Evolutionary conservation across 30 jellyfish, hydroid and myxozoan genomes (phyloP).

Genomic region (Hydractinia symbiolongicarpus): DNA sequence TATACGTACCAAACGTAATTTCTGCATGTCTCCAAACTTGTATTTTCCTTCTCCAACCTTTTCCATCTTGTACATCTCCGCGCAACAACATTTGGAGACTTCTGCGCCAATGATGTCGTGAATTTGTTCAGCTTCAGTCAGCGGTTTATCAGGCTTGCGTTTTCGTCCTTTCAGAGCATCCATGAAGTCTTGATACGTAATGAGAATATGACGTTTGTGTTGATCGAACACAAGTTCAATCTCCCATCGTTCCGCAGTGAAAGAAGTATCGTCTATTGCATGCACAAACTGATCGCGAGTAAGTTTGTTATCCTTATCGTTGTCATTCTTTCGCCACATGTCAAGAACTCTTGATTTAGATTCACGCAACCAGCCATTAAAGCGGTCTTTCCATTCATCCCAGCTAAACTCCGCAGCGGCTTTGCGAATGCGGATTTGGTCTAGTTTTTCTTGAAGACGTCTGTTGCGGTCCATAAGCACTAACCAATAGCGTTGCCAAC

Average conservation of each 20-base stretch:
- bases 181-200: constrained; percentile 77
- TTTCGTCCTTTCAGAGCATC: constrained; percentile 77
- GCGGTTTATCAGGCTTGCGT: constrained; percentile 61
- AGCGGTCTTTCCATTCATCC: constrained; percentile 86
- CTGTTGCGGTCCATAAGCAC: constrained; percentile 64
- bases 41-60: constrained; percentile 86
- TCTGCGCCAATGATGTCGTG: constrained; percentile 63
- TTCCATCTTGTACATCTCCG: constrained; percentile 42
- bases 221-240: constrained; percentile 69
- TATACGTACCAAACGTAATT: constrained; percentile 71
- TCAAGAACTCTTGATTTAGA: constrained; percentile 86
- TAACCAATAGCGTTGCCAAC: constrained; percentile 97
- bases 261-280: constrained; percentile 70
- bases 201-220: constrained; percentile 46
- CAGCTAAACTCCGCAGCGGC: constrained; percentile 97
- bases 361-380: constrained; percentile 76
- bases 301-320: constrained; percentile 70
- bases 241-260: constrained; percentile 92
- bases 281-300: constrained; percentile 74
- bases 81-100: constrained; percentile 66
- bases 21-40: constrained; percentile 88
- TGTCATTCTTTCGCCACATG: constrained; percentile 80
- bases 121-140: constrained; percentile 74
- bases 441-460: constrained; percentile 62
- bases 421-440: constrained; percentile 69